A percentile compares a stretch with the other conserved stretches of the same genome.
Evolutionary conservation across 2,888 invertebrate genomes (phyloP).

Genomic region (Strigamia maritima): DNA sequence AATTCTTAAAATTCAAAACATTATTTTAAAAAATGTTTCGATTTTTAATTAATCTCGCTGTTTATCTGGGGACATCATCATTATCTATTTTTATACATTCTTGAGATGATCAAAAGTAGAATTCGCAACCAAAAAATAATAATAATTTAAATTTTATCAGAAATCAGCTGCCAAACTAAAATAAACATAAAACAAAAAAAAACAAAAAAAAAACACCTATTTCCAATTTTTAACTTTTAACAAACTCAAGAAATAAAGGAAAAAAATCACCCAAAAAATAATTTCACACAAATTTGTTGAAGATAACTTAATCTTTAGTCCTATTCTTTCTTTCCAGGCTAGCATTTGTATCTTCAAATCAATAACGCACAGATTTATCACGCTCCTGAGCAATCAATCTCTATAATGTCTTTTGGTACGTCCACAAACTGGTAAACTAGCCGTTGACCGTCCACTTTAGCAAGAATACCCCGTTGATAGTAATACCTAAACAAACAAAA

Average conservation of each 20-base stretch:
- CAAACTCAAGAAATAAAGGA: not conserved
- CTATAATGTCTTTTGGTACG: slow-evolving; percentile 96
- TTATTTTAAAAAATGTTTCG: not conserved
- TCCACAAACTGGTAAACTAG: slow-evolving; percentile 99
- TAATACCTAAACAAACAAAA: slow-evolving; percentile 67
- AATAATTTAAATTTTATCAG: not conserved
- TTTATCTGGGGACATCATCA: not conserved
- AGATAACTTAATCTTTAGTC: not conserved
- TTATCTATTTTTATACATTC: not conserved
- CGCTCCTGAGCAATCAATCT: slow-evolving; percentile 92
- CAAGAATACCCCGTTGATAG: slow-evolving; percentile 97
- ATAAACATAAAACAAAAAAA: not conserved
- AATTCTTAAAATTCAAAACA: not conserved
- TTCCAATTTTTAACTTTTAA: not conserved
- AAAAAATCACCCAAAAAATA: not conserved
- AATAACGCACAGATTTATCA: slow-evolving; percentile 53
- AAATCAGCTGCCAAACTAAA: not conserved
- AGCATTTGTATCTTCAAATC: not conserved
- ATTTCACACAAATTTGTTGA: not conserved
- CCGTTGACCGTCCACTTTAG: slow-evolving; percentile 98
- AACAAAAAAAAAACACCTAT: not conserved
- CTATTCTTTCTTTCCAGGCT: not conserved
- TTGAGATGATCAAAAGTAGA: not conserved
- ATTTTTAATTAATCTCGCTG: not conserved
- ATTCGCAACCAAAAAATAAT: not conserved